Evolutionary conservation across 2,888 invertebrate species (phyloP), one percentile per base, ranked within the genome.

Genomic region (Phyllotreta striolata): DNA sequence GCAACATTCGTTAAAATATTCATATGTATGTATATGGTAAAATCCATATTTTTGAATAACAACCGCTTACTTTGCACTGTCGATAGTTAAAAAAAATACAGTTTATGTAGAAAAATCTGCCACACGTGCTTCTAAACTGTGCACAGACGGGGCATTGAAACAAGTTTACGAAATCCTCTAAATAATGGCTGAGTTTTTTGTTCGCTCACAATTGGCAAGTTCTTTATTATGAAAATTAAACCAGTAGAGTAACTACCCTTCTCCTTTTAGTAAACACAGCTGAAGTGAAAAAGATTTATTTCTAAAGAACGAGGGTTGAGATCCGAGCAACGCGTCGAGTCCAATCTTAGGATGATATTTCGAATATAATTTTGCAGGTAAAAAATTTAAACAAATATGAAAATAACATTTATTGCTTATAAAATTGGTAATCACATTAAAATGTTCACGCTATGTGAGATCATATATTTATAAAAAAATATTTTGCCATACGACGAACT

Each of bases 371-470:
- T 3, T 24, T 4, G 24, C 24, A 24, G 24, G 24, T 24, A 24
- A 24, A 24, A 24, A 24, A 24, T 1, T 24, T 3, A 24, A 24
- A 24, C 24, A 24, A 24, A 24, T 54, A 44, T 41, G 12, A 60
- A 52, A 64, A 71, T 66, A 68, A 64, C 58, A 64, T 70, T 70
- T 72, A 72, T 72, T 70, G 63, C 66, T 66, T 63, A 24, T 24
- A 60, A 63, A 64, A 63, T 55, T 63, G 58, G 59, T 61, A 71
- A 74, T 75, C 74, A 75, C 74, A 74, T 70, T 72, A 71, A 65
- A 70, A 67, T 61, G 51, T 69, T 67, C 67, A 70, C 71, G 63
- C 64, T 38, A 52, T 62, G 68, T 72, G 73, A 73, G 71, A 71
- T 71, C 70, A 70, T 69, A 69, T 71, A 62, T 72, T 47, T 70